phyloP scores from a whole-genome alignment of 2,888 invertebrate genomes.

The Epinotia bilunana region DNA sequence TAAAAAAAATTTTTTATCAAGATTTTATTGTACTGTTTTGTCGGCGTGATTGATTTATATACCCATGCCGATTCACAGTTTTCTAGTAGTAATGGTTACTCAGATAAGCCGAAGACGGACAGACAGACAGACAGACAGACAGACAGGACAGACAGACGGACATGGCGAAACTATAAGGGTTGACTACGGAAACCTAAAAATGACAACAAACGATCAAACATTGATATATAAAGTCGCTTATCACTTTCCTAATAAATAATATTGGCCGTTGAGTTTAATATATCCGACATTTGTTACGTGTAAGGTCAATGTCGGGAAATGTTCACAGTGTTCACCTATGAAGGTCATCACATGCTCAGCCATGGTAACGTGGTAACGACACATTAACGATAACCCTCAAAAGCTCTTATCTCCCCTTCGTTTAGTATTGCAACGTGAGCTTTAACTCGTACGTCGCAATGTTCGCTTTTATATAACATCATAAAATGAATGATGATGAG shows the following conservation, averaged over 20 bases:
- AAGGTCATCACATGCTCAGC: conserved; percentile 22
- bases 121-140: no score
- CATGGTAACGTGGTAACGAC: conserved; percentile 32
- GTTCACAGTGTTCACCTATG: conserved; percentile 8
- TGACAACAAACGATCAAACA: neutral
- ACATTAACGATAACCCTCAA: conserved; percentile 20
- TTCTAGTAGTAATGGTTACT: no score
- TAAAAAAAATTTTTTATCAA: no score
- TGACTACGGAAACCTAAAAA: no score
- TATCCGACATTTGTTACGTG: conserved; percentile 1
- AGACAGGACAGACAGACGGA: no score
- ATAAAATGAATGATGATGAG: neutral
- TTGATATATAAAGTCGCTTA: neutral
- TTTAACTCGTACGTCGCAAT: neutral
- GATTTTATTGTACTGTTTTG: no score
- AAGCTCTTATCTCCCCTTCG: neutral
- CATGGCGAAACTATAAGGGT: no score
- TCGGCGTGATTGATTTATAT: no score
- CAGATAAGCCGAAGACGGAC: no score
- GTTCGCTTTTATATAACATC: neutral
- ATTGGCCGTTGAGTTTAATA: conserved; percentile 6
- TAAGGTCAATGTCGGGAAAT: conserved; percentile 40
- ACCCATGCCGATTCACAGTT: no score
- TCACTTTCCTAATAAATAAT: conserved; percentile 11
- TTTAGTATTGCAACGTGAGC: conserved; percentile 6